phyloP scores from a whole-genome alignment of 1,140 invertebrate species.

The Drosophila rhopaloa region DNA sequence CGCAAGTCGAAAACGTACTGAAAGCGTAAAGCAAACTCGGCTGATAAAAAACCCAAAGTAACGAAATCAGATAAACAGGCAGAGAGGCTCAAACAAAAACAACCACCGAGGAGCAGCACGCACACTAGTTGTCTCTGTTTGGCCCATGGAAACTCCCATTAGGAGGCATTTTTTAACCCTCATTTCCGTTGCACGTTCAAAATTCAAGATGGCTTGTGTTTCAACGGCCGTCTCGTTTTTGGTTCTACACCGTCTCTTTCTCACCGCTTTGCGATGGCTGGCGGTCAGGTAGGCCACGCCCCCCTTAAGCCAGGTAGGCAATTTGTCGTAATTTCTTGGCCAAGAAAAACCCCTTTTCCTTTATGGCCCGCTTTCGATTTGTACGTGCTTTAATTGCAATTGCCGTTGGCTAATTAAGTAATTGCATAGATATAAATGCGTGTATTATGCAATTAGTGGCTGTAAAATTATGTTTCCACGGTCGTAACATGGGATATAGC shows the following conservation, averaged over 20 bases:
- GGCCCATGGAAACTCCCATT: conserved; percentile 10
- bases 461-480: conserved; percentile 68
- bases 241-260: conserved; percentile 7
- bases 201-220: conserved; percentile 76
- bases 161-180: conserved; percentile 54
- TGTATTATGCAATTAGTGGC: conserved; percentile 76
- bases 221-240: conserved; percentile 13
- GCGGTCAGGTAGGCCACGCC: conserved; percentile 55
- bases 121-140: conserved; percentile 46
- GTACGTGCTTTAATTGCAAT: conserved; percentile 69
- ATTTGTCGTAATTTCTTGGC: conserved; percentile 31
- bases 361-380: conserved; percentile 70
- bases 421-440: conserved; percentile 58
- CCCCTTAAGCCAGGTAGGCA: conserved; percentile 48
- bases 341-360: conserved; percentile 57
- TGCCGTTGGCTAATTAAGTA: conserved; percentile 78
- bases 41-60: conserved; percentile 68
- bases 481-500: conserved; percentile 37
- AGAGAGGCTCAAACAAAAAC: conserved; percentile 23
- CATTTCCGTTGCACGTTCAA: conserved; percentile 70
- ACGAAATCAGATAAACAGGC: conserved; percentile 38
- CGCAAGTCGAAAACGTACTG: conserved; percentile 72
- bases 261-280: conserved; percentile 44
- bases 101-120: conserved; percentile 10
- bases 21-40: conserved; percentile 39